A percentile compares a stretch with the other conserved stretches of the same genome.
Conservation (phyloP, 2,113 vertebrate species). For the Rhea pennata region DNA sequence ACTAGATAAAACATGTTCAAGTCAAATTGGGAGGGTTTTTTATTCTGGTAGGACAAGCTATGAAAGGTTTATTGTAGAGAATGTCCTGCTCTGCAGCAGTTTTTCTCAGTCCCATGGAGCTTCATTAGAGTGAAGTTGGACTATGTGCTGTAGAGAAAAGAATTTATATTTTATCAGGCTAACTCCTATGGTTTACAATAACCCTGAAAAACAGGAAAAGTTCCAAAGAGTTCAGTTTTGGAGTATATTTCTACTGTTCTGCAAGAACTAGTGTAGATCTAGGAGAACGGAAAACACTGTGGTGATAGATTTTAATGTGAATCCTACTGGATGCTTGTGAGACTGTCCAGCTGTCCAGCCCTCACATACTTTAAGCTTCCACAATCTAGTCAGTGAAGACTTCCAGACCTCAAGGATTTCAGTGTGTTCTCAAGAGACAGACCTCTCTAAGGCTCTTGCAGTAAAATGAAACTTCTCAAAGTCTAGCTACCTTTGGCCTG, state of each 20-base stretch:
- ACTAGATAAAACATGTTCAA: background rate
- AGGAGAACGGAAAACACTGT: background rate
- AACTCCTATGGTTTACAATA: conserved; percentile 2
- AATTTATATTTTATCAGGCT: conserved; percentile 50
- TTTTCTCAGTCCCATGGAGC: conserved; percentile 42
- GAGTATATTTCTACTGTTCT: background rate
- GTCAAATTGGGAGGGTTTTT: background rate
- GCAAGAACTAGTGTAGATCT: background rate
- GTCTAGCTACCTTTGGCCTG: background rate
- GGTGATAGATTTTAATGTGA: background rate
- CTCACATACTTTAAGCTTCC: background rate
- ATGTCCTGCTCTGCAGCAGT: background rate
- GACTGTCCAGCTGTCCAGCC: background rate
- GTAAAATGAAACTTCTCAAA: background rate
- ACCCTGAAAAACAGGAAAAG: conserved; percentile 38
- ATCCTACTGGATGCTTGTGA: background rate
- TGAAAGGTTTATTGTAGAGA: background rate
- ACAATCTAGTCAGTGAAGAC: background rate
- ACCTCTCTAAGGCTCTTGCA: background rate
- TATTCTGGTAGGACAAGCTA: background rate
- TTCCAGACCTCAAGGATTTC: background rate
- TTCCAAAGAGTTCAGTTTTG: conserved; percentile 32
- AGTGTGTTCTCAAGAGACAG: background rate
- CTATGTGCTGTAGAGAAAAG: background rate
- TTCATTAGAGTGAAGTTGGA: conserved; percentile 46